These are phyloP conservation scores for Aricia agestis DNA, from an alignment of 1,140 invertebrate species.

Conservation along the genomic window DNA sequence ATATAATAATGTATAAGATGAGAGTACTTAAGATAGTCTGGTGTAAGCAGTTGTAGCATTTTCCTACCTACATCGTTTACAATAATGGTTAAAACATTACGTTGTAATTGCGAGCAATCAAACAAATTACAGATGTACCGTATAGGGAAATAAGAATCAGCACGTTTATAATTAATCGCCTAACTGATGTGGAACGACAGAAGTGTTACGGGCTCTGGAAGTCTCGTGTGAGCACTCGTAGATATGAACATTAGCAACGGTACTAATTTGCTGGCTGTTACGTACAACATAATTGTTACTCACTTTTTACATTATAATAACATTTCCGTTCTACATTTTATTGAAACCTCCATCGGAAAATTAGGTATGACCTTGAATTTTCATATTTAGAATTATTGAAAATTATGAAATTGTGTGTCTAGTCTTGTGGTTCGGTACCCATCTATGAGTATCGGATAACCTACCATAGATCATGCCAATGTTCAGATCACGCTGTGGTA, in stretches of 20 bases:
- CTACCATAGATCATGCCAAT: too few relatives aligned
- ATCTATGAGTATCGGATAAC: too few relatives aligned
- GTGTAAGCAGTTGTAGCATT: neutral
- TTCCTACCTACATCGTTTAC: conserved; percentile 38
- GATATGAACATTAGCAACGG: conserved; percentile 29
- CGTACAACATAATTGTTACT: neutral
- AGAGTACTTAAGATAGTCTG: neutral
- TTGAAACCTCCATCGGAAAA: neutral
- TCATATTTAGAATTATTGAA: neutral
- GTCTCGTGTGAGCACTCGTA: conserved; percentile 32
- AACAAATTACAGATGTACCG: conserved; percentile 63
- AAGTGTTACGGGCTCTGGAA: conserved; percentile 39
- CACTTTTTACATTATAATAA: conserved; percentile 7
- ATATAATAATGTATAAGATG: too few relatives aligned
- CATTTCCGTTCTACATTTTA: conserved; percentile 7
- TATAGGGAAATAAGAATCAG: conserved; percentile 63
- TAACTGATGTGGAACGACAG: conserved; percentile 51
- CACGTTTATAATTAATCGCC: conserved; percentile 63
- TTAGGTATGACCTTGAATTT: conserved; percentile 8
- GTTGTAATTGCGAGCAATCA: conserved; percentile 57
- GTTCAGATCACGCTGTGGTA: too few relatives aligned
- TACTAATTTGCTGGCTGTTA: conserved; percentile 26
- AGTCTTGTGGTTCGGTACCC: too few relatives aligned
- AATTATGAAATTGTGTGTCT: too few relatives aligned
- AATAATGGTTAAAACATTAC: conserved; percentile 63